Base-by-base conservation (phyloP, 2,113 vertebrate genomes). In the Andinoacara biseriatus region DNA sequence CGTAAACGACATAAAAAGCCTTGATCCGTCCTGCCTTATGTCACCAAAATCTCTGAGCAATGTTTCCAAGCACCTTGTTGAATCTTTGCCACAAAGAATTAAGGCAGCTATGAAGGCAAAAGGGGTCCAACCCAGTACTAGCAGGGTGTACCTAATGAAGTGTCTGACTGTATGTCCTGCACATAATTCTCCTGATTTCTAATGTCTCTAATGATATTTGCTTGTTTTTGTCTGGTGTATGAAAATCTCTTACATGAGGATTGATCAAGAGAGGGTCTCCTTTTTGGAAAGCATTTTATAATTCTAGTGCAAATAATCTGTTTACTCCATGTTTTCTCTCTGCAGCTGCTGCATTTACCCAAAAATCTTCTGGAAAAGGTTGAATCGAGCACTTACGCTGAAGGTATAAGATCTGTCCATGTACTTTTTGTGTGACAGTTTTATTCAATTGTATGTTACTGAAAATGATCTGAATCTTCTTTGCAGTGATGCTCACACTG, bases 281-380 rank as follows among this genome's bases (percentile, higher is more conserved):
- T 43, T 24, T 43, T 26, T 46, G 43, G 43, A 46, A 15, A 46
- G 43, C 5, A 2, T 14, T 67, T 10, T 67, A 46, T 46, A 7
- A 40, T 40, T 26, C 10, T 22, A 6, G 22, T 67, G 24, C 40
- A 67, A 46, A 3, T 46, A 10, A 46, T 26, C 22, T 67, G 20
- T 78, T 33, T 63, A 29, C 74, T 6, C 7, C 4, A 17, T 5
- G 11, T 67, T 78, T 69, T 74, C 22, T 80, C 33, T 78, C n/a
- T 78, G 62, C 78, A 94, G 94, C 3, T 92, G 9, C 75, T 94
- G 76, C n/a, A 91, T 80, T 81, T 93, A 81, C 83, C 93, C 57
- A 0, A 0, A 8, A 2, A 10, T 1, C 49, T 94, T 20, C 2
- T 82, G 1, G 1, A 18, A 1, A 5, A 4, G 13, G 22, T 85